Evolutionary conservation across 2,888 invertebrate species (phyloP).

Genomic region (Yponomeuta cagnagella): DNA sequence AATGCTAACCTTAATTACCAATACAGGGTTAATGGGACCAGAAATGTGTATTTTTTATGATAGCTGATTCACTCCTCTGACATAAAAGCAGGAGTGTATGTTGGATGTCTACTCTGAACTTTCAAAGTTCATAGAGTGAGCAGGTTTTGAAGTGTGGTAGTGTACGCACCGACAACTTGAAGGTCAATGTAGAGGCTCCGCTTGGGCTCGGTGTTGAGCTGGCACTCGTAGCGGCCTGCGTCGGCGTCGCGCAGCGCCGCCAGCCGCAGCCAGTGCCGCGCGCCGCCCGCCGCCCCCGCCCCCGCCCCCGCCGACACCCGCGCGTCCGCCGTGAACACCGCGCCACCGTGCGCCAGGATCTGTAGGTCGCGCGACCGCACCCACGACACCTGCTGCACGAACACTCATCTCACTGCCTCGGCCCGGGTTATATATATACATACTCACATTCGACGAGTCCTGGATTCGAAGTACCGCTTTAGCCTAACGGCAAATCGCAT

Average conservation of each 20-base stretch:
- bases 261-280: conserved; percentile 77
- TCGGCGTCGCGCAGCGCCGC: conserved; percentile 76
- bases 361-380: conserved; percentile 81
- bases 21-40: too few relatives aligned
- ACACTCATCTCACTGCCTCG: background rate
- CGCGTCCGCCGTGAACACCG: conserved; percentile 80
- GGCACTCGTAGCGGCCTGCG: conserved; percentile 83
- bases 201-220: conserved; percentile 85
- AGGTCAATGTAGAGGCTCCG: conserved; percentile 81
- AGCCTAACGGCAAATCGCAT: too few relatives aligned
- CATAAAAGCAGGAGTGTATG: too few relatives aligned
- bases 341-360: conserved; percentile 79
- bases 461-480: too few relatives aligned
- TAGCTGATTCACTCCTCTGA: too few relatives aligned
- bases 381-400: conserved; percentile 80
- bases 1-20: too few relatives aligned
- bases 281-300: conserved; percentile 57
- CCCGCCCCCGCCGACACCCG: conserved; percentile 75
- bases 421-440: too few relatives aligned
- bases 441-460: too few relatives aligned
- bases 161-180: conserved; percentile 74
- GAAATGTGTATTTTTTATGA: too few relatives aligned
- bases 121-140: too few relatives aligned
- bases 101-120: too few relatives aligned
- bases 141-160: background rate